Base-by-base conservation (phyloP, 1,140 invertebrate genomes). In the Drosophila grimshawi region DNA sequence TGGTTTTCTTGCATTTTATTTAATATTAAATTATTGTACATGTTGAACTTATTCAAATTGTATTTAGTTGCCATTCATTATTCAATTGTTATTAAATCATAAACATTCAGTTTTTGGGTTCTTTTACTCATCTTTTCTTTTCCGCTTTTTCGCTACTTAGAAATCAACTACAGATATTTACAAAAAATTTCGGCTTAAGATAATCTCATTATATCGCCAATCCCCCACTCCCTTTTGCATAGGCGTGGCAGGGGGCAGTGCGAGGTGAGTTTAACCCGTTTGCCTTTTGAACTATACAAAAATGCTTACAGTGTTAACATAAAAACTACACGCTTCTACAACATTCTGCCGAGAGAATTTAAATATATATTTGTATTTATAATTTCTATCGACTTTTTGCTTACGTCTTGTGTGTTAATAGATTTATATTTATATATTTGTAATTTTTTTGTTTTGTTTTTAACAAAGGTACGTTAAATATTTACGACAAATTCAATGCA, bases 401-500 rank as follows among this genome's bases (percentile, higher is more conserved):
- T 53, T 64, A 27, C 56, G 52, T 68, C 59, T 66, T 86, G 70
- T 75, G 65, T 75, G 10, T 8, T 86, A 78, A 86, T 86, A 86
- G 82, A 89, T 78, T 89, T 37, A 19, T 63, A 41, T 56, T 60
- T 27, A 62, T 74, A 56, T 46, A 33, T 30, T 59, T 51, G 5
- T 56, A 6, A 51, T 64, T 75, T 19, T 73, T 76, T 71, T 71
- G 32, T 60, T 86, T 91, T 91, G 88, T 91, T 91, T 91, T 79
- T 88, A 91, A 91, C 88, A 91, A 91, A 91, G 88, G 88, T 91
- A 91, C 88, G 80, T 82, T 90, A 90, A 90, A 90, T 90, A 90
- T 83, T 82, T 90, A 88, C 83, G 83, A 88, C 83, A 78, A 89
- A 88, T 89, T 88, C 83, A 88, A 88, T 88, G 85, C 83, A 88